Evolutionary conservation across 1,140 invertebrate genomes (phyloP).

Genomic region (Drosophila sucinea): DNA sequence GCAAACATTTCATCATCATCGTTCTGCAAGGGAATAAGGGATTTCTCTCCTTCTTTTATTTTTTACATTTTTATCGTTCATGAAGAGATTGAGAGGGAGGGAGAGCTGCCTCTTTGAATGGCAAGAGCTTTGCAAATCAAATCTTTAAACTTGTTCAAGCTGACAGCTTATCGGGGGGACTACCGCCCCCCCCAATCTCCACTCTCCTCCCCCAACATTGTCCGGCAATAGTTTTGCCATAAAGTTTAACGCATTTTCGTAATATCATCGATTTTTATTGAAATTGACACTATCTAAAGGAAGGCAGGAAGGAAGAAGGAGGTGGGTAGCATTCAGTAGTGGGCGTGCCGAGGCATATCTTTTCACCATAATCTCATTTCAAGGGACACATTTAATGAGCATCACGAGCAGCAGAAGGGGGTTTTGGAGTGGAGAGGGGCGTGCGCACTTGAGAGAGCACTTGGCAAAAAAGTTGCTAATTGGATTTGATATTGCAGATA

Average conservation of each 20-base stretch:
- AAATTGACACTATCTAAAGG: constrained; percentile 72
- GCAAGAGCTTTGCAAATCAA: constrained; percentile 68
- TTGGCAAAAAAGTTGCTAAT: constrained; percentile 70
- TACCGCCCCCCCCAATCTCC: constrained; percentile 4
- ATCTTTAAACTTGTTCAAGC: constrained; percentile 73
- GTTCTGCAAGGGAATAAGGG: constrained; percentile 42
- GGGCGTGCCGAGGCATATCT: constrained; percentile 38
- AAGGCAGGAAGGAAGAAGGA: constrained; percentile 8
- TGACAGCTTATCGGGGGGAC: constrained; percentile 54
- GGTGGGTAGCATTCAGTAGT: neutral
- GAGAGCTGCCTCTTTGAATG: neutral
- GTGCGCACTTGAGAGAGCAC: constrained; percentile 34
- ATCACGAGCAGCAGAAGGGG: constrained; percentile 45
- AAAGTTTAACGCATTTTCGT: constrained; percentile 74
- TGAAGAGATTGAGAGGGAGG: neutral
- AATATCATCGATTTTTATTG: constrained; percentile 79
- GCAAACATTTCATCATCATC: constrained; percentile 72
- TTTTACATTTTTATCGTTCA: constrained; percentile 9
- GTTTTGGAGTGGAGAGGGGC: neutral
- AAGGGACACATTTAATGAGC: constrained; percentile 72
- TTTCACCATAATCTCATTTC: constrained; percentile 51
- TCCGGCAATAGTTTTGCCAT: constrained; percentile 56
- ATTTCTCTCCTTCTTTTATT: constrained; percentile 18
- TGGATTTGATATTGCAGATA: constrained; percentile 76
- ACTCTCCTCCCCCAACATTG: neutral